phyloP scores from a whole-genome alignment of 1,140 invertebrate species.

The Zaprionus vittiger region DNA sequence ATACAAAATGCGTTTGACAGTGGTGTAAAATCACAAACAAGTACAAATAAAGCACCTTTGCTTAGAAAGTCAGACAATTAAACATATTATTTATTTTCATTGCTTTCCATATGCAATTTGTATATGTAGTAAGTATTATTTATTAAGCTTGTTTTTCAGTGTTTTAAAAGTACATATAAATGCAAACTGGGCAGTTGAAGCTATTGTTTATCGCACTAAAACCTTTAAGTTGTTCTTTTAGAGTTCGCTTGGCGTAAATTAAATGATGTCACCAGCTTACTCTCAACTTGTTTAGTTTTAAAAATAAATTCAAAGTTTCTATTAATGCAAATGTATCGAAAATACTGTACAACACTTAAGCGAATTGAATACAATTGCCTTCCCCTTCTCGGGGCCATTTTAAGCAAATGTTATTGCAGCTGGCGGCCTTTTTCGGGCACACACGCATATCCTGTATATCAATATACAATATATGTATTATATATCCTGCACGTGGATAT shows the following conservation, averaged over 20 bases:
- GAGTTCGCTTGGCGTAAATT: too few relatives aligned
- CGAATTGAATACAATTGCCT: neutral
- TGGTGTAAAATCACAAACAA: too few relatives aligned
- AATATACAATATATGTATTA: neutral
- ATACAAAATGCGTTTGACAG: too few relatives aligned
- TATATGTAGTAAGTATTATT: too few relatives aligned
- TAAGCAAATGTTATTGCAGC: conserved; percentile 5
- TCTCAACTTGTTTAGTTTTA: neutral
- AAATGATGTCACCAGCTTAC: neutral
- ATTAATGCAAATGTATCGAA: neutral
- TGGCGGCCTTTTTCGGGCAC: neutral
- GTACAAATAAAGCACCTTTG: too few relatives aligned
- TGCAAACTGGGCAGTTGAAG: too few relatives aligned
- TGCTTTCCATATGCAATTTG: too few relatives aligned
- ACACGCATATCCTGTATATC: conserved; percentile 1
- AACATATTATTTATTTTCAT: too few relatives aligned
- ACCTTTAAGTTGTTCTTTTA: neutral
- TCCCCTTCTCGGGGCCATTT: neutral
- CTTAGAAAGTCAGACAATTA: too few relatives aligned
- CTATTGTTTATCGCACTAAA: neutral
- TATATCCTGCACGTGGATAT: conserved; percentile 23
- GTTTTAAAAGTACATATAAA: too few relatives aligned
- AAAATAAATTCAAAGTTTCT: neutral
- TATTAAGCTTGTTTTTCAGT: too few relatives aligned
- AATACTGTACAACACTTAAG: neutral